Evolutionary conservation across 1,140 invertebrate genomes (phyloP).

Genomic region (Tetragnatha versicolor): DNA sequence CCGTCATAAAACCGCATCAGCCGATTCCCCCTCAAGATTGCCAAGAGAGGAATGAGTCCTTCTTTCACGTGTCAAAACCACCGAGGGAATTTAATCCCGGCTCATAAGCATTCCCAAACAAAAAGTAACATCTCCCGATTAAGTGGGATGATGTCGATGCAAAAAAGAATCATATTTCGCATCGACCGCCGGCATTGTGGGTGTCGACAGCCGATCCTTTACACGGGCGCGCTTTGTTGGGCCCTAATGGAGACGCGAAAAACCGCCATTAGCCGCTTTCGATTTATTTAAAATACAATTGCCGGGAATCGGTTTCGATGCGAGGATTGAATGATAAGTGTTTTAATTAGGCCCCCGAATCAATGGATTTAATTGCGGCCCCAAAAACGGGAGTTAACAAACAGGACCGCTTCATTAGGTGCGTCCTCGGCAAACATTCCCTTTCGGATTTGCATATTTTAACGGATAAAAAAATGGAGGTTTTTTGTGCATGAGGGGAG

Average conservation of each 20-base stretch:
- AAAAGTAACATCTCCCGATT: neutral
- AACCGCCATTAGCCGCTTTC: neutral
- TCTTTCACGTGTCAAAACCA: neutral
- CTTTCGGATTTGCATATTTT: too few relatives aligned
- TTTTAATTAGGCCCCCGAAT: conserved; percentile 17
- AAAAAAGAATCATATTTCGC: neutral
- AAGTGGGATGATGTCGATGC: neutral
- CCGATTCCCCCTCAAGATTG: too few relatives aligned
- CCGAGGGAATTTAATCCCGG: too few relatives aligned
- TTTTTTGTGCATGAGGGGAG: too few relatives aligned
- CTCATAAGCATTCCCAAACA: too few relatives aligned
- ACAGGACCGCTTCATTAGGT: too few relatives aligned
- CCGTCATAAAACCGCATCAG: too few relatives aligned
- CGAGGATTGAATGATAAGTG: neutral
- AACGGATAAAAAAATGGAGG: too few relatives aligned
- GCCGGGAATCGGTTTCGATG: neutral
- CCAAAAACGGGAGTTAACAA: too few relatives aligned
- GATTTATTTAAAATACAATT: conserved; percentile 13
- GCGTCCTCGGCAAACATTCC: too few relatives aligned
- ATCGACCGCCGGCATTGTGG: neutral
- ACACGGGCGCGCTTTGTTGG: neutral
- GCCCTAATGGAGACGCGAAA: neutral
- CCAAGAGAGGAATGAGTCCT: neutral
- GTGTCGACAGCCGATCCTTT: neutral
- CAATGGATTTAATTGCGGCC: too few relatives aligned